Percentiles rank a stretch among this genome's conserved stretches.
Evolutionary conservation across 2,797 vertebrate species (phyloP).

Genomic region (Taenioides sp.): DNA sequence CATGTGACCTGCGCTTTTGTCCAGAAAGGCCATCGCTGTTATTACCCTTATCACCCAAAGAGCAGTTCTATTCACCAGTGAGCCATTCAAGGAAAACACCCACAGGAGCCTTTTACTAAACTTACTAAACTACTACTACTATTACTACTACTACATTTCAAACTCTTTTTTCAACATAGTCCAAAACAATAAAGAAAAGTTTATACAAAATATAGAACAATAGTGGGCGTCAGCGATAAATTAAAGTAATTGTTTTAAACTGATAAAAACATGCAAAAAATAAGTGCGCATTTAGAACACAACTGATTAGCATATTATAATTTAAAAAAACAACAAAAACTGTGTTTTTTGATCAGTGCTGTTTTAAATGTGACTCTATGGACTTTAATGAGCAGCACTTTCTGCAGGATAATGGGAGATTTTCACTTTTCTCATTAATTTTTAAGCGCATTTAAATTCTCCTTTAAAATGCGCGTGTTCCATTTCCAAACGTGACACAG

Average conservation of each 20-base stretch:
- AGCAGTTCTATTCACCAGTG: not conserved
- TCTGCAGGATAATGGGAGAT: not conserved
- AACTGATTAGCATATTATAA: not conserved
- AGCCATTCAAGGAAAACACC: not conserved
- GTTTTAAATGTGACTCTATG: not conserved
- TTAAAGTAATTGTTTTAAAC: not conserved
- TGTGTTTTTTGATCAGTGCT: too few species aligned
- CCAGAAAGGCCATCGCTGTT: slow-evolving; percentile 6
- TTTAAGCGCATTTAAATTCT: not conserved
- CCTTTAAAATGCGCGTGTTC: not conserved
- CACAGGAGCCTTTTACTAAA: not conserved
- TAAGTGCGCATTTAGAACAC: not conserved
- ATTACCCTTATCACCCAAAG: slow-evolving; percentile 14
- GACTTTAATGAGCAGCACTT: not conserved
- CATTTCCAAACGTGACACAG: not conserved
- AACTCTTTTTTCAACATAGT: not conserved
- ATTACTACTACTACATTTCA: too few species aligned
- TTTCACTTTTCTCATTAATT: not conserved
- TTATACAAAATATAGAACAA: not conserved
- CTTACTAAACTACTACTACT: too few species aligned
- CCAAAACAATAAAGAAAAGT: not conserved
- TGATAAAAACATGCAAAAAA: too few species aligned
- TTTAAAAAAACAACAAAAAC: not conserved
- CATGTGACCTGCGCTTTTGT: slow-evolving; percentile 16
- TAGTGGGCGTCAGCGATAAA: not conserved